These are phyloP conservation scores for Caenorhabditis sp. DNA, from an alignment of 2,888 invertebrate genomes.

Conservation along the genomic window DNA sequence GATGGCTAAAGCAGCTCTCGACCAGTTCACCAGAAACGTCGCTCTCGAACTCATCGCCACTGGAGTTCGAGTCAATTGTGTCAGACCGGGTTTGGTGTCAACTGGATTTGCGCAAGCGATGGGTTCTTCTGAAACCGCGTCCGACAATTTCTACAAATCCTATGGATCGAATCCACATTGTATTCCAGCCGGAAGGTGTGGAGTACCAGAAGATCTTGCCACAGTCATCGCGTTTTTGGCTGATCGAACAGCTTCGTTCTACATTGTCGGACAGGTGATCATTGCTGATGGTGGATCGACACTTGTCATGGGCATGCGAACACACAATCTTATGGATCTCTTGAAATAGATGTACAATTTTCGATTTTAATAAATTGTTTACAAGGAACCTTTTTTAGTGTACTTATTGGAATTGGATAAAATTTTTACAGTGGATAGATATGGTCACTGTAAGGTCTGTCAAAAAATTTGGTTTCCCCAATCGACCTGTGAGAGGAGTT, in stretches of 20 bases:
- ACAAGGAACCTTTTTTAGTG: neutral
- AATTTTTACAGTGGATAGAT: too few relatives aligned
- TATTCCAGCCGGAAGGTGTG: neutral
- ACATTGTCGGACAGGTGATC: slow-evolving; percentile 24
- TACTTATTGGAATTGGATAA: too few relatives aligned
- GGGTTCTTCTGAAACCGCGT: slow-evolving; percentile 7
- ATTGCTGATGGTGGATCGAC: slow-evolving; percentile 29
- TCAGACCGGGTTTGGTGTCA: slow-evolving; percentile 15
- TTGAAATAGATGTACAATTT: neutral
- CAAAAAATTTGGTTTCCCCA: too few relatives aligned
- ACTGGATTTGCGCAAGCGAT: slow-evolving; percentile 22
- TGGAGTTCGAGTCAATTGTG: slow-evolving; percentile 27
- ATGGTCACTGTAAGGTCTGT: too few relatives aligned
- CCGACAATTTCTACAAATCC: neutral
- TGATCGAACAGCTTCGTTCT: slow-evolving; percentile 16
- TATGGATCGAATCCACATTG: slow-evolving; percentile 2
- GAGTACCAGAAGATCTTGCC: slow-evolving; percentile 3
- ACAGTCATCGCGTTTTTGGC: slow-evolving; percentile 13
- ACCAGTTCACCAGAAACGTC: slow-evolving; percentile 23
- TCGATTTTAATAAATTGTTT: neutral
- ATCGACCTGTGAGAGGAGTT: too few relatives aligned
- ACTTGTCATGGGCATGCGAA: slow-evolving; percentile 19
- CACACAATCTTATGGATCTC: too few relatives aligned
- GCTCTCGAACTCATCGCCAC: slow-evolving; percentile 20
- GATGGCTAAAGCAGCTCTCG: slow-evolving; percentile 27